A percentile compares a stretch with the other conserved stretches of the same genome.
Evolutionary conservation across 2,888 invertebrate species (phyloP).

Genomic region (Calephelis perditalis): DNA sequence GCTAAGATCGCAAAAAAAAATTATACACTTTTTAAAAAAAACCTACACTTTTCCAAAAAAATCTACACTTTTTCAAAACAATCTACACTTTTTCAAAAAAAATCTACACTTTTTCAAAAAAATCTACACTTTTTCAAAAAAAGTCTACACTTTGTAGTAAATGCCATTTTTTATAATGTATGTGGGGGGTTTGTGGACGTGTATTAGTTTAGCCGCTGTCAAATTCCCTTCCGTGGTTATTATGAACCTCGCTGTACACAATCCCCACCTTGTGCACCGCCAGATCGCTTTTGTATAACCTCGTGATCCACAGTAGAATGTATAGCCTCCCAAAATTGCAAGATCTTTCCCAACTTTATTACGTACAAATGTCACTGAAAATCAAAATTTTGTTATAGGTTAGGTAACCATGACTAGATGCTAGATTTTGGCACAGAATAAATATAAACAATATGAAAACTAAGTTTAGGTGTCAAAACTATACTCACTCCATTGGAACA

Average conservation of each 20-base stretch:
- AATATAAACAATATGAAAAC: no score
- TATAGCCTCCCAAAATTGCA: conserved; percentile 3
- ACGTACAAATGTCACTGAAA: conserved; percentile 5
- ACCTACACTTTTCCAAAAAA: no score
- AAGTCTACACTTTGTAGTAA: conserved; percentile 11
- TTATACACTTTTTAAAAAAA: no score
- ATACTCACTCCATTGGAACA: no score
- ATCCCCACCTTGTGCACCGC: not conserved
- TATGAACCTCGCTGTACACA: conserved; percentile 27
- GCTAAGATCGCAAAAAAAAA: no score
- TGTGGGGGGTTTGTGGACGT: conserved; percentile 3
- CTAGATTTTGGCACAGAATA: no score
- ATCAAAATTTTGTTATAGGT: not conserved
- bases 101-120: no score
- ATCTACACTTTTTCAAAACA: no score
- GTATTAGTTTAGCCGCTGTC: conserved; percentile 8
- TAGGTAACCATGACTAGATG: no score
- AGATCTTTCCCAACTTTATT: conserved; percentile 7
- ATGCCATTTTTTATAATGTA: conserved; percentile 16
- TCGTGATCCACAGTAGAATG: conserved; percentile 2
- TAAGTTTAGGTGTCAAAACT: no score
- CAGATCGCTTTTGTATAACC: not conserved
- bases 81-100: conserved; percentile 7
- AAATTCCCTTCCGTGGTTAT: conserved; percentile 4
- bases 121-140: no score